Evolutionary conservation across 2,888 invertebrate species (phyloP).

Genomic region (Germaria angustata): DNA sequence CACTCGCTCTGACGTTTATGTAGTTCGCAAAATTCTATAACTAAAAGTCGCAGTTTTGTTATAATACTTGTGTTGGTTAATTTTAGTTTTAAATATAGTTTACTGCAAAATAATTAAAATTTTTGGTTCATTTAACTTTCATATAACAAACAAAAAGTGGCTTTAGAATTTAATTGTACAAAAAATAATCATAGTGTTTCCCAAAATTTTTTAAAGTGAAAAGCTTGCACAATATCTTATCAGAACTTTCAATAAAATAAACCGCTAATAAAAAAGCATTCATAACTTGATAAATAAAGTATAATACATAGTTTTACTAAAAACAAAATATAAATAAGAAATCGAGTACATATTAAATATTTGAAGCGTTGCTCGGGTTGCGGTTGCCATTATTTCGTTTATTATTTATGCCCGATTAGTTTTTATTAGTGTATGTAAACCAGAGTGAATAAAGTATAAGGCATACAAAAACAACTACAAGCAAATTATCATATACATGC

Average conservation of each 20-base stretch:
- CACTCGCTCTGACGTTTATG: not conserved
- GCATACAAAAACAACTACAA: slow-evolving; percentile 44
- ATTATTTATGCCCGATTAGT: slow-evolving; percentile 59
- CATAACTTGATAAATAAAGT: too few species aligned
- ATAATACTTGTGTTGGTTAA: not conserved
- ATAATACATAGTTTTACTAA: not conserved
- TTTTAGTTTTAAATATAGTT: slow-evolving; percentile 13
- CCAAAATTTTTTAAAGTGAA: too few species aligned
- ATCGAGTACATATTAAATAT: slow-evolving; percentile 21
- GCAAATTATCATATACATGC: slow-evolving; percentile 26
- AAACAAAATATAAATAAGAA: slow-evolving; percentile 11
- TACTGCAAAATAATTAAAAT: not conserved
- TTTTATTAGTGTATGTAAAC: slow-evolving; percentile 52
- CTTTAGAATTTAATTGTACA: not conserved
- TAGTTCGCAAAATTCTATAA: slow-evolving; percentile 10
- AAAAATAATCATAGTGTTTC: too few species aligned
- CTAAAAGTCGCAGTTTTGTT: slow-evolving; percentile 39
- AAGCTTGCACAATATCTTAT: too few species aligned
- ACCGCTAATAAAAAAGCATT: too few species aligned
- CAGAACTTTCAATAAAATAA: not conserved
- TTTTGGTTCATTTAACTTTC: not conserved
- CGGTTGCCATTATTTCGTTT: slow-evolving; percentile 50
- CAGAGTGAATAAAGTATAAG: slow-evolving; percentile 61
- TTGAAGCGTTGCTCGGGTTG: slow-evolving; percentile 48
- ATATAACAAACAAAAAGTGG: not conserved